These are phyloP conservation scores for Homalodisca vitripennis DNA, from an alignment of 1,140 invertebrate species.

Conservation along the genomic window DNA sequence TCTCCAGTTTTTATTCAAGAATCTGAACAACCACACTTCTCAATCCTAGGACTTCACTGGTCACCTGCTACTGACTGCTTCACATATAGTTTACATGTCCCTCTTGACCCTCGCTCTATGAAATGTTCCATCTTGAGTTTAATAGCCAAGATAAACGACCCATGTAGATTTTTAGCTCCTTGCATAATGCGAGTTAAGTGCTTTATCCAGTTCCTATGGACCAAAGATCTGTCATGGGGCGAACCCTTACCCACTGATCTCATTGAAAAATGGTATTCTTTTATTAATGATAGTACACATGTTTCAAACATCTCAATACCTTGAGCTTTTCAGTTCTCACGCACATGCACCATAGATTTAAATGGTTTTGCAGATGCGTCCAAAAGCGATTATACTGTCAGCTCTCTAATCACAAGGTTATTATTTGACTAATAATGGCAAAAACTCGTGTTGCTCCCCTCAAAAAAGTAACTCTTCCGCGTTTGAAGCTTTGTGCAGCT, in stretches of 20 bases:
- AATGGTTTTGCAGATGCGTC: conserved; percentile 44
- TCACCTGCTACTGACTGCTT: not conserved
- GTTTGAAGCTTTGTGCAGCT: no score
- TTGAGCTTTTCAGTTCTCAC: not conserved
- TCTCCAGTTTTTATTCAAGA: not conserved
- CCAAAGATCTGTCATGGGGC: not conserved
- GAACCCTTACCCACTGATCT: not conserved
- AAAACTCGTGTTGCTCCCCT: no score
- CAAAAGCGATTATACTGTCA: conserved; percentile 39
- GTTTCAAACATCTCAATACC: not conserved
- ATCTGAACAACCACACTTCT: not conserved
- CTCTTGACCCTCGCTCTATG: not conserved
- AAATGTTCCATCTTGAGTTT: not conserved
- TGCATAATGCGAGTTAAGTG: not conserved
- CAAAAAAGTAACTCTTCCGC: no score
- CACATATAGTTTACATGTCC: not conserved
- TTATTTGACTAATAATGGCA: no score
- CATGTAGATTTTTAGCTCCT: not conserved
- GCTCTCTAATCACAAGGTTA: no score
- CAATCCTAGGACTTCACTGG: not conserved
- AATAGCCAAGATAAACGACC: not conserved
- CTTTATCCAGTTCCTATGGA: not conserved
- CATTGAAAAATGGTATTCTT: not conserved
- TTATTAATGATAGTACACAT: not conserved
- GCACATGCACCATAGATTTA: not conserved